Evolutionary conservation across 2,113 vertebrate genomes (phyloP).

Genomic region (Rostratula benghalensis): DNA sequence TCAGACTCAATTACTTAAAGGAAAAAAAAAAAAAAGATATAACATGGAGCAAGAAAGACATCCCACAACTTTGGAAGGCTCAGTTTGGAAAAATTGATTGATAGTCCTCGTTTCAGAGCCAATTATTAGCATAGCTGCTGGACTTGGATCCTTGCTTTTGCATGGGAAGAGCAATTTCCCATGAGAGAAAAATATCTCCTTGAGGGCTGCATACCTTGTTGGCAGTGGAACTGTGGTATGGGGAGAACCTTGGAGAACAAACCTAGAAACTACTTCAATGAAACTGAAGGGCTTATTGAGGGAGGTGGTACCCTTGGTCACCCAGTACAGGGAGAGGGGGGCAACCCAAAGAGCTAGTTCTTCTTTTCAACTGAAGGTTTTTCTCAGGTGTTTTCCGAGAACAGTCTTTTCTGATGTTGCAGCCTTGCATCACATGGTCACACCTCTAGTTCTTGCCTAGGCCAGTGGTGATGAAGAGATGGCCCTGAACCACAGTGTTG

Average conservation of each 20-base stretch:
- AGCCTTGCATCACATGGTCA: not conserved
- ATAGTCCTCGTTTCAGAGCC: not conserved
- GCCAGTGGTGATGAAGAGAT: not conserved
- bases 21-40: not conserved
- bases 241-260: not conserved
- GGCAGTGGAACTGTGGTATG: not conserved
- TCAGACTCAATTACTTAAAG: not conserved
- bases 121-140: not conserved
- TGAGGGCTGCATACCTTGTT: not conserved
- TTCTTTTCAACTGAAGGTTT: not conserved
- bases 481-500: not conserved
- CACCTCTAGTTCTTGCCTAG: not conserved
- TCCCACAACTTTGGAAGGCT: not conserved
- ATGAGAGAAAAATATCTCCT: not conserved
- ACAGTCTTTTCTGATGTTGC: not conserved
- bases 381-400: not conserved
- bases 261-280: fast-evolving
- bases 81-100: not conserved
- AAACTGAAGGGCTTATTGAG: not conserved
- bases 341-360: not conserved
- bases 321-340: fast-evolving
- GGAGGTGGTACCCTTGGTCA: not conserved
- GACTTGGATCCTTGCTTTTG: not conserved
- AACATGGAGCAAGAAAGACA: not conserved
- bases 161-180: not conserved